Base-by-base conservation (phyloP, 2,888 invertebrate genomes). In the Saturnia japonica region DNA sequence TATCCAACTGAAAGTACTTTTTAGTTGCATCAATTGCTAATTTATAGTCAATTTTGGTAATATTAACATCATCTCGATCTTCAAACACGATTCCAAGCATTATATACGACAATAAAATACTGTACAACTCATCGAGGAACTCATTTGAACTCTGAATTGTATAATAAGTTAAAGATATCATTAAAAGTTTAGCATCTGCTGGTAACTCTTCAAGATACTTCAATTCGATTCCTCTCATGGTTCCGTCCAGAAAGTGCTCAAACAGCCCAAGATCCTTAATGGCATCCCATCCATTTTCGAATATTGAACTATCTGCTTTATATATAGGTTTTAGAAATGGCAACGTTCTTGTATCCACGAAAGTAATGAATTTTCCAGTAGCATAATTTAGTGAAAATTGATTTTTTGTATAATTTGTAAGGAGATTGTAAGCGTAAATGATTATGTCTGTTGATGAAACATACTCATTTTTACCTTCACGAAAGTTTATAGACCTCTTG, bases 281-380 rank as follows among this genome's bases (percentile, higher is more conserved):
- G 11, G 68, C 0, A 4, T 72, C 72, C 87, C 87, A 87, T 1
- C 86, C 88, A 66, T 84, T 84, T 76, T 83, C 82, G 69, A 87
- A 87, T 7, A 83, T 80, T 64, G 69, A 80, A 42, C 11, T 69
- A 9, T 14, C n/a, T 12, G 76, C 82, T 8, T 74, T 54, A 66
- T 82, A 84, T 1, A 43, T 62, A 7, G 85, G 86, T 70, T 78
- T 83, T 28, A 67, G 54, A 43, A 70, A 42, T 19, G 51, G 66
- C 9, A 43, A 25, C n/a, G 54, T 67, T n/a, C 54, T 54, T 25
- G 70, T 54, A 9, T 40, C 51, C 40, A 70, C 64, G 19, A 3
- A 8, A 16, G 40, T 54, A 54, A 67, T 22, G 12, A 43, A 28
- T 28, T 43, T 54, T 2, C 67, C 22, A 12, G 25, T 67, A 25